Evolutionary conservation across 2,888 invertebrate species (phyloP), one percentile per base, ranked within the genome.

Genomic region (Xanthia togata): DNA sequence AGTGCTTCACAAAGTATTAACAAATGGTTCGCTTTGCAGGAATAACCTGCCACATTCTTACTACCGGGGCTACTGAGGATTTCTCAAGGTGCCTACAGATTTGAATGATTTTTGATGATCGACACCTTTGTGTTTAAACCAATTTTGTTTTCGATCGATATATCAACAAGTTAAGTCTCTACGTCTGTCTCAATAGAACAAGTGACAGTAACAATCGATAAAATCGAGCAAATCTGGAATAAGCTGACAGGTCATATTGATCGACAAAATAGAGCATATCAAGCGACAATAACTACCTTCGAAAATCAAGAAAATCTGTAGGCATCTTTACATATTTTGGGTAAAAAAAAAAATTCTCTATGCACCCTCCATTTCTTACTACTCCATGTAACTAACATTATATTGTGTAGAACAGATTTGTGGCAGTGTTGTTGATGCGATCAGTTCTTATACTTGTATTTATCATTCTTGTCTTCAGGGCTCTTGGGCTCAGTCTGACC

Each of bases 371-470:
- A 53, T 57, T 31, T 81, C 44, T 59, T 62, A 75, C 41, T 68
- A n/a, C 14, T 74, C n/a, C 0, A 0, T n/a, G 12, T 23, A 20
- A 41, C 11, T 20, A n/a, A 47, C 38, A 35, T 41, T 26, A 9
- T 11, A 14, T 11, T 31, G 44, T 72, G 60, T 67, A 47, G 57
- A 44, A 23, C 31, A 57, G 59, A 23, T 63, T 59, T 26, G 65
- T 67, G 67, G 69, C 70, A 74, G 75, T 81, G 26, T 67, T 63
- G 55, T 26, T 62, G 65, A 68, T 3, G 55, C 69, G 71, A 76
- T 93, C 88, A 95, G 87, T 95, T 95, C 82, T 91, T 94, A 81
- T 94, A 94, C 89, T 91, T 93, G 81, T 93, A 93, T 89, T 90
- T 93, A 23, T 93, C 91, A 63, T 86, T 80, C 57, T 89, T 88